A percentile compares a stretch with the other conserved stretches of the same genome.
Evolutionary conservation across 2,113 vertebrate genomes (phyloP).

Genomic region (Myodes glareolus): DNA sequence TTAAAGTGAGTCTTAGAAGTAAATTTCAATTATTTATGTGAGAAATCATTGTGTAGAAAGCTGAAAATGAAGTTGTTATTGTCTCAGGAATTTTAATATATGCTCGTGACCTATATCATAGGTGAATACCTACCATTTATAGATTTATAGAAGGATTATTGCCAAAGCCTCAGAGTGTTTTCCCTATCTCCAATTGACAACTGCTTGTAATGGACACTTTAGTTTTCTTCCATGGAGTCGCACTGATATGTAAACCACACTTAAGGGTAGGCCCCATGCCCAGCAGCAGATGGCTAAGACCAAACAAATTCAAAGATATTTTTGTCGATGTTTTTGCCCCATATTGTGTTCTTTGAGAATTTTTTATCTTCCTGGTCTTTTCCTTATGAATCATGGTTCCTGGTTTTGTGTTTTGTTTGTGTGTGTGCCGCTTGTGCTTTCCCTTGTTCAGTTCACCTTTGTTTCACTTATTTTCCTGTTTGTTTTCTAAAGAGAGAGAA

Average conservation of each 20-base stretch:
- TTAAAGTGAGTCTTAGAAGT: conserved; percentile 43
- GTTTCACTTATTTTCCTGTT: neutral
- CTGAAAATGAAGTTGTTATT: conserved; percentile 27
- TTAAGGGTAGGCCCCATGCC: neutral
- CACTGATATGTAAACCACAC: neutral
- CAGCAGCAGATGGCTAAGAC: neutral
- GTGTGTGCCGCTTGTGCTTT: neutral
- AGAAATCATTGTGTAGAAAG: conserved; percentile 55
- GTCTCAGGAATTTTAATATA: neutral
- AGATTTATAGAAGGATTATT: conserved; percentile 30
- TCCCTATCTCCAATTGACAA: neutral
- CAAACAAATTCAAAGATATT: neutral
- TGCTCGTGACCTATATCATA: neutral
- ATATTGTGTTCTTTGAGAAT: neutral
- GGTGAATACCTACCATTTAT: conserved; percentile 19
- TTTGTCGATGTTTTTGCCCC: neutral
- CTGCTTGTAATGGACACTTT: neutral
- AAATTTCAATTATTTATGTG: conserved; percentile 44
- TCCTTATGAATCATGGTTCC: neutral
- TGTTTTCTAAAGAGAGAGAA: neutral
- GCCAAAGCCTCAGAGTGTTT: conserved; percentile 20
- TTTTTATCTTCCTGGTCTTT: neutral
- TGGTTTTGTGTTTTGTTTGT: neutral
- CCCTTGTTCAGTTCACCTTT: neutral
- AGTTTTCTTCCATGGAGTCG: neutral